phyloP scores from a whole-genome alignment of 2,888 invertebrate genomes.

The Pandemis heparana region DNA sequence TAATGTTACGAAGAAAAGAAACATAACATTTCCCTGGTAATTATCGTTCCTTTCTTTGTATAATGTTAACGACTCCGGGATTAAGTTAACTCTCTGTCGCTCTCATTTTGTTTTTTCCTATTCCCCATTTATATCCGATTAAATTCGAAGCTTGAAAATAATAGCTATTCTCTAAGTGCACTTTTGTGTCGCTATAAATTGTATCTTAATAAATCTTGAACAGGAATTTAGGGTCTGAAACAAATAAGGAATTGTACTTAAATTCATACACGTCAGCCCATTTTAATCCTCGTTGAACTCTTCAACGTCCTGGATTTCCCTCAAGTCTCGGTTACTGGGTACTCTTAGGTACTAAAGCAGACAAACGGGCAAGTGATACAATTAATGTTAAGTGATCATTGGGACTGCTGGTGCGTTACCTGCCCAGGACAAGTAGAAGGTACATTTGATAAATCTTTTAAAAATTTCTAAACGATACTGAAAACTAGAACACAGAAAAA shows the following conservation, averaged over 20 bases:
- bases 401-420: no score
- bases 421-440: no score
- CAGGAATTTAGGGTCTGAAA: neutral
- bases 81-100: neutral
- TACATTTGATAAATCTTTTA: no score
- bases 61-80: conserved; percentile 1
- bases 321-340: no score
- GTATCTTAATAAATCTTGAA: conserved; percentile 5
- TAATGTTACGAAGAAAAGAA: neutral
- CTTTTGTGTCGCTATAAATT: conserved; percentile 6
- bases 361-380: no score
- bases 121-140: conserved; percentile 7
- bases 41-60: conserved; percentile 5
- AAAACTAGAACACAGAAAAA: no score
- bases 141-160: conserved; percentile 1
- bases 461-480: no score
- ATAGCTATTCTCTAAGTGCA: conserved; percentile 9
- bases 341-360: no score
- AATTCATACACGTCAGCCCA: neutral
- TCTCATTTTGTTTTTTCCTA: conserved; percentile 3
- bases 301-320: neutral
- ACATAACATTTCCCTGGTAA: neutral
- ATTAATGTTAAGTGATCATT: no score
- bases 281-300: neutral
- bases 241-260: neutral